Percentiles rank a stretch among this genome's conserved stretches.
These are phyloP conservation scores for Propithecus deckenii DNA, from an alignment of 2,797 vertebrate species.

Conservation along the genomic window DNA sequence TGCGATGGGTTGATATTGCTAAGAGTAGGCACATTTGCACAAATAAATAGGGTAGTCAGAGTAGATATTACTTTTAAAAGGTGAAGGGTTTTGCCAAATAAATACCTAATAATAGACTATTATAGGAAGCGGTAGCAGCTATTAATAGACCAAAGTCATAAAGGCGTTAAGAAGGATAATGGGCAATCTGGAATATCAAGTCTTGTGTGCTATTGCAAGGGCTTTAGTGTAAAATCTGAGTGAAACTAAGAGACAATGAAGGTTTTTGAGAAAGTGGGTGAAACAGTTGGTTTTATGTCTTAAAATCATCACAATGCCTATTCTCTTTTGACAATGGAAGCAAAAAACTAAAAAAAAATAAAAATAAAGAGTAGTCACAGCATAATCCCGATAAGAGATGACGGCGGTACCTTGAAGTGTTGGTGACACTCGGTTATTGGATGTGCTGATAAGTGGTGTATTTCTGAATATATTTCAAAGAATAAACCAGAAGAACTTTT, in stretches of 20 bases:
- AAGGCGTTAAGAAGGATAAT: background rate
- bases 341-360: background rate
- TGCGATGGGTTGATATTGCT: background rate
- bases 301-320: background rate
- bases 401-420: background rate
- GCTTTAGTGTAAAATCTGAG: background rate
- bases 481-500: background rate
- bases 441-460: background rate
- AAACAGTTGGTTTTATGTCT: background rate
- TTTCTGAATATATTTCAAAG: background rate
- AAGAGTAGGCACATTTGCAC: background rate
- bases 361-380: background rate
- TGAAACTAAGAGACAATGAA: background rate
- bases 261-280: background rate
- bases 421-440: background rate
- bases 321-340: background rate
- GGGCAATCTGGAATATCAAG: background rate
- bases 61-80: background rate
- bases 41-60: background rate
- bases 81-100: background rate
- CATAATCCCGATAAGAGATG: background rate
- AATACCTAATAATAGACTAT: too few species aligned
- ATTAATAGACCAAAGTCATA: background rate
- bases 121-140: background rate
- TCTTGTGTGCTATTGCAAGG: background rate